Evolutionary conservation across 2,113 vertebrate species (phyloP).

Genomic region (Laterallus jamaicensis): DNA sequence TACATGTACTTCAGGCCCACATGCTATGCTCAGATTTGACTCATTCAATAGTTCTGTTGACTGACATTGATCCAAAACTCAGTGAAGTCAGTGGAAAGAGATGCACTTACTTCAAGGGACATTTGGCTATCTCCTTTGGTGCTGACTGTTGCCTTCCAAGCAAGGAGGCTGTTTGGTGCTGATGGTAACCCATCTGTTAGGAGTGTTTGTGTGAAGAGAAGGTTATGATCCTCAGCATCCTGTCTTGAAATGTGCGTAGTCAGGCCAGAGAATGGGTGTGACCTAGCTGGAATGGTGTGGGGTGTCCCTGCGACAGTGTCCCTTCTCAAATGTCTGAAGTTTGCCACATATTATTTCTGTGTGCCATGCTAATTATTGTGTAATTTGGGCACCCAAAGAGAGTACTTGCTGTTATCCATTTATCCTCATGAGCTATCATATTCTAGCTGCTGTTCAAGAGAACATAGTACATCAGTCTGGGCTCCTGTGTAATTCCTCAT

Average conservation of each 20-base stretch:
- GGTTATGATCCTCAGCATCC: background rate
- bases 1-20: background rate
- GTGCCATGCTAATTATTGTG: background rate
- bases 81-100: background rate
- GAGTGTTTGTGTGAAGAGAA: background rate
- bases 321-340: background rate
- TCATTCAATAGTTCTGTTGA: background rate
- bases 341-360: background rate
- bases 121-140: background rate
- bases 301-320: background rate
- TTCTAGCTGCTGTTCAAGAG: background rate
- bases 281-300: background rate
- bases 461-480: background rate
- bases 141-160: background rate
- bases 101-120: background rate
- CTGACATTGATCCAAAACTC: background rate
- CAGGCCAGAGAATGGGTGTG: background rate
- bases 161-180: background rate
- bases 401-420: accelerated
- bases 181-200: background rate
- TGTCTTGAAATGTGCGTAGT: background rate
- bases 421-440: background rate
- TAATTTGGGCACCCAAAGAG: background rate
- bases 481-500: background rate
- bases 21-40: background rate